Base-by-base conservation (phyloP, 92 coral and sea anemone genomes). In the Zoanthus sansibaricus region DNA sequence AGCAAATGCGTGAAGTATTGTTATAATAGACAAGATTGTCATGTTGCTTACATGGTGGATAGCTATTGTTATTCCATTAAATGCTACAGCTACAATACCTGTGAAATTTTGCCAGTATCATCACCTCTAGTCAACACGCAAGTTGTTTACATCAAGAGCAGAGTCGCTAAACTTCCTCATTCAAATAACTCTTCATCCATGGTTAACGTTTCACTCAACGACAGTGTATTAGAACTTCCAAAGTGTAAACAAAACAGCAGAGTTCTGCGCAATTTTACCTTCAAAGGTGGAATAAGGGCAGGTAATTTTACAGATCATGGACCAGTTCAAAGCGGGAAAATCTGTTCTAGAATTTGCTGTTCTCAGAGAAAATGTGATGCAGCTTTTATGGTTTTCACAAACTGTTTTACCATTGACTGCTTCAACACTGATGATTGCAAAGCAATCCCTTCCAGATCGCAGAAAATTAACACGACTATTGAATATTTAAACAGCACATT, bases 261-360 rank as follows among this genome's bases (percentile, higher is more conserved):
- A 13, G 90, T 97, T 8, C 87, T 91, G 49, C 92, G 59, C 46
- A 95, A 95, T 88, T 94, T 97, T 79, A 97, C 99, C 4, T 95
- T 97, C 72, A 89, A 89, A 1, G 98, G 94, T n/a, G 99, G 99
- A 55, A 90, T 97, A 76, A 89, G 94, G 17, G 98, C 99, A 12
- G 99, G 99, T 21, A 95, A 97, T 79, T 97, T 95, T 72, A 95
- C 98, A 9, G 96, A 97, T 62, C 93, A 93, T 67, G 99, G 99
- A 25, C 91, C 84, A 45, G 99, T 97, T 3, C 90, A 79, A n/a
- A 78, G 89, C 83, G 87, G 93, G 55, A 90, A 95, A 69, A 77
- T 90, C 6, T 97, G 99, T 64, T 94, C 94, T 47, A 94, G 87
- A 47, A 89, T 87, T 74, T 97, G 99, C 79, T 97, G 99, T 84